Evolutionary conservation across 1,140 invertebrate species (phyloP), one percentile per base, ranked within the genome.

Genomic region (Teleogryllus occipitalis): DNA sequence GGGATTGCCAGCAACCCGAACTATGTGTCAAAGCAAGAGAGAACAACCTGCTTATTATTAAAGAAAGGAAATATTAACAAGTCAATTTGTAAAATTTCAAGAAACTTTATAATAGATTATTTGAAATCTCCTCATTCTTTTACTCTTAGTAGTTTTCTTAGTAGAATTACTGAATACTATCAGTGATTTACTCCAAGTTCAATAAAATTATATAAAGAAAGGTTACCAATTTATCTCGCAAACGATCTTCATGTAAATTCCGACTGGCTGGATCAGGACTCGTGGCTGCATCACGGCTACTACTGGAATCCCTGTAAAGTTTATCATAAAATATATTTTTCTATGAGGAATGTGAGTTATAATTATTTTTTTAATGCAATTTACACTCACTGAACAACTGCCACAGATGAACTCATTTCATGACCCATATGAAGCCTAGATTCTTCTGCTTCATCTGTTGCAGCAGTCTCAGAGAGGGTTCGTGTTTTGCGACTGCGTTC

Each of bases 371-470:
- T 27, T 21, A 6, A 3, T 75, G 21, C 10, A 75, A 22, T 75
- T 14, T 8, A 78, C 3, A 81, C 81, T 81, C 76, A 81, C 81
- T 77, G 79, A 8, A 81, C 84, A 39, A 87, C 82, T 0, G 85
- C 84, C 0, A 88, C 85, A 0, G 87, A 88, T 4, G 85, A 82
- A 27, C 81, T 85, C 86, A 88, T 88, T 0, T 87, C 86, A 46
- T 86, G 86, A 8, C 75, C 75, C 18, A 48, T n/a, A 39, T 39
- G 27, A 10, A 46, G 15, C 10, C 18, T 27, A 18, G 46, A 18
- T 39, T 48, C 48, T 7, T 77, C 76, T 14, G 12, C 76, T 7
- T 39, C 46, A 47, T 48, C 22, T 10, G 27, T n/a, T 21, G 65
- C 27, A 48, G 49, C 48, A 48, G 48, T 47, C 18, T 49, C 48